Evolutionary conservation across 2,888 invertebrate species (phyloP).

Genomic region (Idaea aversata): DNA sequence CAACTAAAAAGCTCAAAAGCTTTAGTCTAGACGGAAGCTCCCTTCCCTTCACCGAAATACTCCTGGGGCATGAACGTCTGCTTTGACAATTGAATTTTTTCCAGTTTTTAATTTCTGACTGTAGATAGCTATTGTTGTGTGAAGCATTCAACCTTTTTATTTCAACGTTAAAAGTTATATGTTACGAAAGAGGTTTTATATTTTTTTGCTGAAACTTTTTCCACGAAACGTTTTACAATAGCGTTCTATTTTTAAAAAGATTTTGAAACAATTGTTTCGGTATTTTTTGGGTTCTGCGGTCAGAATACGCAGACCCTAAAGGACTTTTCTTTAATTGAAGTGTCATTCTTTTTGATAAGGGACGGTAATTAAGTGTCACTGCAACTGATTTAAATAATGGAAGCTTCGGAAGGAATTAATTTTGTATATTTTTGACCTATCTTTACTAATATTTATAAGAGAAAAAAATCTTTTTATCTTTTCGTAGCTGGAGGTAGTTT

Average conservation of each 20-base stretch:
- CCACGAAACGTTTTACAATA: background rate
- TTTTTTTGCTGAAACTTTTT: background rate
- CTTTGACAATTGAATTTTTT: slow-evolving; percentile 44
- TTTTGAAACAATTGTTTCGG: background rate
- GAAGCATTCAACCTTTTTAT: slow-evolving; percentile 14
- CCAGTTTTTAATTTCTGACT: slow-evolving; percentile 38
- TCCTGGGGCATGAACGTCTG: slow-evolving; percentile 30
- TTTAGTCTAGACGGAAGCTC: background rate
- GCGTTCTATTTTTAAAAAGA: background rate
- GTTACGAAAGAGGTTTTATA: slow-evolving; percentile 5
- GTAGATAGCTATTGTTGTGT: slow-evolving; percentile 25
- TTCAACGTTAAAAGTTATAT: slow-evolving; percentile 13
- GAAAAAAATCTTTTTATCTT: background rate
- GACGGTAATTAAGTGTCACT: background rate
- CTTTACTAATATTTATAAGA: background rate
- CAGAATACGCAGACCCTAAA: background rate
- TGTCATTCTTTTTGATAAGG: background rate
- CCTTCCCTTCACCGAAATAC: slow-evolving; percentile 25
- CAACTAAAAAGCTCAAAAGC: background rate
- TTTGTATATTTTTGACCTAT: background rate
- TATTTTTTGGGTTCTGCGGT: background rate
- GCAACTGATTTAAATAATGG: background rate
- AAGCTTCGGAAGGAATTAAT: slow-evolving; percentile 9
- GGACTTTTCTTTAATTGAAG: background rate
- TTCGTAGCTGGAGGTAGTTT: too few relatives aligned